Evolutionary conservation across 2,888 invertebrate genomes (phyloP).

Genomic region (Melanostoma scalare): DNA sequence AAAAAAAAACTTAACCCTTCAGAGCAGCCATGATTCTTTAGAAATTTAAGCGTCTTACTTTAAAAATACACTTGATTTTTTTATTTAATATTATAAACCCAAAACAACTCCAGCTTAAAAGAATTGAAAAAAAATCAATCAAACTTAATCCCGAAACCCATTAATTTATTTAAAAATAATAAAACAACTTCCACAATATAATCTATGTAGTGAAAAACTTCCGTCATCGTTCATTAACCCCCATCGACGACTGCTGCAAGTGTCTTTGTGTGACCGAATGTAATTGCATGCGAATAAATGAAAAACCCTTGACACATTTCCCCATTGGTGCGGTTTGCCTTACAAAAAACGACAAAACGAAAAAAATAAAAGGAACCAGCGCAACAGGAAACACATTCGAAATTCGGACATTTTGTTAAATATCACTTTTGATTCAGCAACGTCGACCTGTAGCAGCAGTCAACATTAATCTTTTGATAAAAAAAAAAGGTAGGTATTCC

Average conservation of each 20-base stretch:
- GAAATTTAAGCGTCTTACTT: too few species aligned
- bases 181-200: neutral
- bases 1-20: too few species aligned
- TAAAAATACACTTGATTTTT: too few species aligned
- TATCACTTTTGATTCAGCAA: conserved; percentile 38
- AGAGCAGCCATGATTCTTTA: too few species aligned
- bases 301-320: conserved; percentile 57
- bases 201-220: neutral
- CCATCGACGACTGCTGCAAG: conserved; percentile 1
- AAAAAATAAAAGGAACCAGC: conserved; percentile 4
- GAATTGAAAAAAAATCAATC: too few species aligned
- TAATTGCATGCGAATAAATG: conserved; percentile 27
- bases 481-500: conserved; percentile 21
- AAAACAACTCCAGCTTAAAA: too few species aligned
- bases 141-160: too few species aligned
- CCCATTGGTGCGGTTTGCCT: conserved; percentile 1
- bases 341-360: neutral
- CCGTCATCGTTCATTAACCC: conserved; percentile 15
- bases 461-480: conserved; percentile 57
- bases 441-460: conserved; percentile 41
- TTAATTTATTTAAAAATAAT: neutral
- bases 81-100: too few species aligned
- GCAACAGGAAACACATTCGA: conserved; percentile 21
- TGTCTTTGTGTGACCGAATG: conserved; percentile 1
- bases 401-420: conserved; percentile 28